These are phyloP conservation scores for Geodia barretti DNA, from an alignment of 37 sponge, comb jelly and placozoan species.

Conservation along the genomic window DNA sequence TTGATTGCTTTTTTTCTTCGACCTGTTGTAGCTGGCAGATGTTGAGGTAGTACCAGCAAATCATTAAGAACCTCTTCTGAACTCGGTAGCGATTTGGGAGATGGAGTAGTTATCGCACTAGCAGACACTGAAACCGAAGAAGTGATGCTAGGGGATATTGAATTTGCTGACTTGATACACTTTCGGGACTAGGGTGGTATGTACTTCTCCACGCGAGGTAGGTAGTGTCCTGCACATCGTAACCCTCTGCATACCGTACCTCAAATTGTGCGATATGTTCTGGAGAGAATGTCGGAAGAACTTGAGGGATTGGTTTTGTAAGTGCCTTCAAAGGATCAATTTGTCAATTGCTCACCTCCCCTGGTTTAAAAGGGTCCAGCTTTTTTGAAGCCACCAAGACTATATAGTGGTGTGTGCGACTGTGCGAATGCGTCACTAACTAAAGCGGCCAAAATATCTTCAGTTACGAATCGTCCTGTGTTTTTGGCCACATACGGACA, in stretches of 20 bases:
- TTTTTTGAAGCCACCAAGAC: slow-evolving; percentile 27
- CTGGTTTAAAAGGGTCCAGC: slow-evolving; percentile 31
- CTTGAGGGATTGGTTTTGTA: too few species aligned
- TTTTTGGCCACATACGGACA: not conserved
- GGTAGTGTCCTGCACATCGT: not conserved
- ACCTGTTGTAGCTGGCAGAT: not conserved
- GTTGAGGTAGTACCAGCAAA: not conserved
- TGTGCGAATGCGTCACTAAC: not conserved
- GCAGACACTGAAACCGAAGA: not conserved
- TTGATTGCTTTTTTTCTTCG: not conserved
- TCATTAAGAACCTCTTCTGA: not conserved
- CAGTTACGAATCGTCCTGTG: slow-evolving; percentile 19
- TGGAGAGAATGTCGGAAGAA: too few species aligned
- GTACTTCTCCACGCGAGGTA: not conserved
- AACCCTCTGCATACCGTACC: not conserved
- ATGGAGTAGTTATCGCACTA: not conserved
- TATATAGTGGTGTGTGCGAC: slow-evolving; percentile 22
- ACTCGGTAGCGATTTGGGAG: not conserved
- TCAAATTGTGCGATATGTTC: not conserved
- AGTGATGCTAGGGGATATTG: not conserved
- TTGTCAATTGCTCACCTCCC: slow-evolving; percentile 15
- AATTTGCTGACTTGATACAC: not conserved
- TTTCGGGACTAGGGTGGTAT: not conserved
- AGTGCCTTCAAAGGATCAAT: slow-evolving; percentile 21
- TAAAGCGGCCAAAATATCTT: slow-evolving; percentile 11